Evolutionary conservation across 2,113 vertebrate genomes (phyloP).

Genomic region (Hirundichthys speculiger): DNA sequence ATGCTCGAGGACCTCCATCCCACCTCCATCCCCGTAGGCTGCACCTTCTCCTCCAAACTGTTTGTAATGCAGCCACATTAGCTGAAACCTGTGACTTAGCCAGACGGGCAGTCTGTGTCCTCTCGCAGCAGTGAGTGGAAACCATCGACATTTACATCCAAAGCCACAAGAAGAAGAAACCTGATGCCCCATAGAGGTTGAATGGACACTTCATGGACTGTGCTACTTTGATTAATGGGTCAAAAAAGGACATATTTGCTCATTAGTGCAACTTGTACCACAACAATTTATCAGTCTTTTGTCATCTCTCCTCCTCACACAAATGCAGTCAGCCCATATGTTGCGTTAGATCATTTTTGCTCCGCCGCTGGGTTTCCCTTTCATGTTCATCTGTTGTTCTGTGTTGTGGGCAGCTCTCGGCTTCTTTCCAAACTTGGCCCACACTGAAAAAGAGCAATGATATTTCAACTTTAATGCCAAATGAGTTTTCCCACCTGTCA

Average conservation of each 20-base stretch:
- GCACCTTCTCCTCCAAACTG: background rate
- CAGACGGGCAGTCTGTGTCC: background rate
- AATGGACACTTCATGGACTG: background rate
- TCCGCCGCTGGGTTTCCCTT: conserved; percentile 40
- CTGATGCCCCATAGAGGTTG: no score
- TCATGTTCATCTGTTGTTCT: conserved; percentile 45
- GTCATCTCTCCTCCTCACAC: conserved; percentile 21
- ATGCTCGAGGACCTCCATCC: conserved; percentile 30
- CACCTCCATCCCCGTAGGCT: background rate
- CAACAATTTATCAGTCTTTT: conserved; percentile 13
- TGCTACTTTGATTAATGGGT: background rate
- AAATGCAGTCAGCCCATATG: conserved; percentile 28
- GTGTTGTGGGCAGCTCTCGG: conserved; percentile 36
- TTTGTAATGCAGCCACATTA: conserved; percentile 1
- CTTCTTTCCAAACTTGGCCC: conserved; percentile 47
- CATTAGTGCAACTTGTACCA: conserved; percentile 3
- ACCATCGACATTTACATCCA: no score
- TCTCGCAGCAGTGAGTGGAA: no score
- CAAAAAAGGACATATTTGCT: background rate
- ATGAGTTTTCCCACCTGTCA: conserved; percentile 45
- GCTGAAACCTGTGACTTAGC: background rate
- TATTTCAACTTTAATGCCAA: conserved; percentile 40
- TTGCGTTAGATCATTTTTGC: conserved; percentile 20
- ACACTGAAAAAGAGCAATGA: conserved; percentile 45
- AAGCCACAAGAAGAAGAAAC: no score